These are phyloP conservation scores for Percopsis transmontana DNA, from an alignment of 2,113 vertebrate species.

Conservation along the genomic window DNA sequence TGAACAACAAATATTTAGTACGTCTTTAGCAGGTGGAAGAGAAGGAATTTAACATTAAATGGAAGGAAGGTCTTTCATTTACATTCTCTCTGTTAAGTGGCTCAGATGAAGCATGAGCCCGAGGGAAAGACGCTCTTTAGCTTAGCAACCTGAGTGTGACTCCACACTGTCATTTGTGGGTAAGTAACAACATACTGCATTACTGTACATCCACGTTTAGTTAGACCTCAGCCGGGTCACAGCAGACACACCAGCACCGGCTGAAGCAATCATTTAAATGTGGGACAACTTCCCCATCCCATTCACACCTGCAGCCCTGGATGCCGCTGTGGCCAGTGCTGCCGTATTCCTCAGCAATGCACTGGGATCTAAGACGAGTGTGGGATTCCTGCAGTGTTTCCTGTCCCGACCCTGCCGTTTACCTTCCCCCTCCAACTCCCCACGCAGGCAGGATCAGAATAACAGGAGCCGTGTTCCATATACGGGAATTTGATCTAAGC, in stretches of 20 bases:
- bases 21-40: neutral
- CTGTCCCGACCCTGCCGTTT: conserved; percentile 37
- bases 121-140: too few species aligned
- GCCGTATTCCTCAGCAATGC: conserved; percentile 11
- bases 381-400: conserved; percentile 26
- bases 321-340: neutral
- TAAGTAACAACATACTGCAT: too few species aligned
- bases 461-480: conserved; percentile 5
- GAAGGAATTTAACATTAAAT: conserved; percentile 3
- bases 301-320: conserved; percentile 12
- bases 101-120: too few species aligned
- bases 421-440: neutral
- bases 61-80: neutral
- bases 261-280: too few species aligned
- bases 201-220: too few species aligned
- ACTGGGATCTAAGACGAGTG: conserved; percentile 14
- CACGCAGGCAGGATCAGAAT: conserved; percentile 21
- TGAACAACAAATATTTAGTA: conserved; percentile 15
- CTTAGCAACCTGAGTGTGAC: too few species aligned
- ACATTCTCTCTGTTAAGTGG: too few species aligned
- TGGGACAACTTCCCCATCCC: neutral
- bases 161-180: too few species aligned
- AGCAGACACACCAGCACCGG: too few species aligned
- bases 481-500: conserved; percentile 35
- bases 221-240: too few species aligned